Base-by-base conservation (phyloP, 1,140 invertebrate species). In the Drosophila pallidifrons region DNA sequence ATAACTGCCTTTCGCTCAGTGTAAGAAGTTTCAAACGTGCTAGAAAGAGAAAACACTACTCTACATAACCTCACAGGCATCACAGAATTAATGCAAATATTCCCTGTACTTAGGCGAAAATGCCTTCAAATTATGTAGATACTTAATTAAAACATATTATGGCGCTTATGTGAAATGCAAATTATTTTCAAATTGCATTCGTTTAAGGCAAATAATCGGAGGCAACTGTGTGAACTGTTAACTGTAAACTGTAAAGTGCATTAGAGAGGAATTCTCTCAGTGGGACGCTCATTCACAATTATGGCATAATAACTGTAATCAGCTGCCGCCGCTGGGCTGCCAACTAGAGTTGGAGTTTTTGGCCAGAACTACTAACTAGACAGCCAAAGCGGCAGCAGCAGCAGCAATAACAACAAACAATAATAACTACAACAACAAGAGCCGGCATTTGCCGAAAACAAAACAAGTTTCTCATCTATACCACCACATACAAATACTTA, bases 251-350 rank as follows among this genome's bases (percentile, higher is more conserved):
- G 73, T 46, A 45, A 63, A 75, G 41, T 75, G 45, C 16, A 46
- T 70, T 58, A 46, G 45, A 46, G 45, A 35, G 49, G 28, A 59
- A 60, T 47, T 68, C 55, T 59, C 49, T 32, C 41, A 28, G 43
- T 46, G 49, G 16, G 47, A 45, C 41, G 38, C 71, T 28, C 63
- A 35, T 60, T 74, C 49, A 58, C 69, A 85, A 85, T 82, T 86
- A 86, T 81, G 77, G 70, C 66, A 25, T 82, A 87, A 87, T 88
- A 81, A 87, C 82, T 79, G 83, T 82, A 82, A 88, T 82, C 86
- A 82, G 83, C 38, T 41, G 52, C 51, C 35, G 52, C 52, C 52
- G 41, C 25, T 43, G 63, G 63, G 63, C 16, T 41, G 64, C 38
- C 55, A 54, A 67, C 63, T 67, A 10, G 35, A 67, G 63, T 66